Base-by-base conservation (phyloP, 2,888 invertebrate species). In the Labia minor region DNA sequence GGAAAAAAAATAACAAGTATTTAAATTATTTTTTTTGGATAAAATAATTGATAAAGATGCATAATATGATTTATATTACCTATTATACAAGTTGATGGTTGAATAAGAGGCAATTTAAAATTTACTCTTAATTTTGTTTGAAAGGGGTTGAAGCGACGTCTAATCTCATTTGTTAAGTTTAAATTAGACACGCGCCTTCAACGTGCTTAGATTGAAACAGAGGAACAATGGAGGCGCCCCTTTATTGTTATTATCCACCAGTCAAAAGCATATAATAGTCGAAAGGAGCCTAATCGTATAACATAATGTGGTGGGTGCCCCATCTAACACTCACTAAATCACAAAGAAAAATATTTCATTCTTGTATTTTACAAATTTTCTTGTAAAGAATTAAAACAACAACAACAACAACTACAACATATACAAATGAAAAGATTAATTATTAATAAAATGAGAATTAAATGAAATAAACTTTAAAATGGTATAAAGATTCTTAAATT, bases 131-230 rank as follows among this genome's bases (percentile, higher is more conserved):
- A 26, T 16, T 3, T 14, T 49, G n/a, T 4, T 49, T 3, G 49
- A 49, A 49, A n/a, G 49, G 49, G 49, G 26, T 26, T 26, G 26
- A 26, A 49, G 49, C 16, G 49, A 49, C 14, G 49, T 49, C 49
- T 49, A 49, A 49, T 49, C 49, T 49, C 49, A 49, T 49, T 49
- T 49, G 49, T 49, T 49, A 49, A 49, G 49, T 49, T 49, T 49
- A 49, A 49, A 49, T 49, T 49, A 49, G 49, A 49, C 49, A 49
- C 49, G 49, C 49, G n/a, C n/a, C n/a, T 49, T 14, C 49, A 49
- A 49, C 49, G 49, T 49, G 49, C 49, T 16, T 49, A 49, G 49
- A 49, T 49, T 49, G 49, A 49, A 49, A 49, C 49, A 49, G 4
- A 49, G 8, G 49, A 49, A 49, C 49, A 49, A 49, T 49, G 16